Conservation (phyloP, 2,113 vertebrate species). For the Lanius collurio region DNA sequence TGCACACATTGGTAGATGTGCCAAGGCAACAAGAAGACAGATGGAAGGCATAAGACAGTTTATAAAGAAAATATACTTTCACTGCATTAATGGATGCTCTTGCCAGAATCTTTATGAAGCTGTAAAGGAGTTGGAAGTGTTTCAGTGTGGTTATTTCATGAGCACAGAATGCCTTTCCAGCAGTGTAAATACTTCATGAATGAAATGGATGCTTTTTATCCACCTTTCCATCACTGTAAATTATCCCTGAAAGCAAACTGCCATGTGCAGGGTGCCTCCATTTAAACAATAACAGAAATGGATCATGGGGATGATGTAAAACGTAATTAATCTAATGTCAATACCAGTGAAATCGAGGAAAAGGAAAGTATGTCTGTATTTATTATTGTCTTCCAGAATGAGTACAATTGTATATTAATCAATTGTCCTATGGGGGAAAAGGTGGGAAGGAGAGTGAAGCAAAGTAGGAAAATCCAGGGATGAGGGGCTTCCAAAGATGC, state of each 20-base stretch:
- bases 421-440: neutral
- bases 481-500: neutral
- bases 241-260: conserved; percentile 65
- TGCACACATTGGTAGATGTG: neutral
- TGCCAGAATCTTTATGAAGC: conserved; percentile 69
- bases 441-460: neutral
- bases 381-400: conserved; percentile 31
- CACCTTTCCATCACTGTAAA: conserved; percentile 63
- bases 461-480: neutral
- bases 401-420: conserved; percentile 68
- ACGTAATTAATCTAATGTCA: conserved; percentile 68
- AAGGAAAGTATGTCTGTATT: conserved; percentile 29
- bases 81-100: conserved; percentile 64
- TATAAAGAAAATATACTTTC: conserved; percentile 67
- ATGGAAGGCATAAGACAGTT: conserved; percentile 54
- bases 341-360: conserved; percentile 49
- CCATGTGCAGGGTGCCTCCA: conserved; percentile 57
- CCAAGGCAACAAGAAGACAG: conserved; percentile 47
- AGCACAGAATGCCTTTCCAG: conserved; percentile 46
- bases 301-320: conserved; percentile 63
- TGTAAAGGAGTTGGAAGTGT: conserved; percentile 61
- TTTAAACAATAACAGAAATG: conserved; percentile 60
- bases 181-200: conserved; percentile 65
- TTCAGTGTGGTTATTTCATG: conserved; percentile 53
- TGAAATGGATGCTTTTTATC: conserved; percentile 66